Evolutionary conservation across 2,113 vertebrate genomes (phyloP), one percentile per base, ranked within the genome.

Genomic region (Oryzias melastigma): DNA sequence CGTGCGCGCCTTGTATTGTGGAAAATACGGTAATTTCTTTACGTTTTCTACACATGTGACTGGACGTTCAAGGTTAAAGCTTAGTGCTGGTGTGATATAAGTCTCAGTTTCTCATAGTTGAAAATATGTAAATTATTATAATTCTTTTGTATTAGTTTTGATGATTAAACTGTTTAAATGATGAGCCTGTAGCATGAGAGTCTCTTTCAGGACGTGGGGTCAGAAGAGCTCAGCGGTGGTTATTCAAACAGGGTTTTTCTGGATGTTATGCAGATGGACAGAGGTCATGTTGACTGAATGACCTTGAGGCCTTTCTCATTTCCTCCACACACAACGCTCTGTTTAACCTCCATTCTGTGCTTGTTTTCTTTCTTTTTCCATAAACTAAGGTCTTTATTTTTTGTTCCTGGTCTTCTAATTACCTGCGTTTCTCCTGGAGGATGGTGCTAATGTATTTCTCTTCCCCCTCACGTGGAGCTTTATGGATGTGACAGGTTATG

Each of bases 21-120:
- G 46, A 62, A 50, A 41, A 12, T 20, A 59, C 60, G 73, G 72
- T 68, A 48, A 68, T 52, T 49, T 54, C 49, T 59, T 70, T 6
- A 17, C 8, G 35, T 70, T 63, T 51, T 29, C 40, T 65, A 35
- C 61, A 48, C 58, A 62, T 29, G 29, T 1, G 41, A 45, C 48
- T 54, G 63, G 60, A 59, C 52, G 25, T 57, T 73, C 68, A 80
- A 84, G 75, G 80, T 80, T 71, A 75, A 66, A 71, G 52, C 67
- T 71, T 56, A 35, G 68, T 16, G 57, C 62, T 49, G 35, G 65
- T 62, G 79, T 49, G 53, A 87, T 77, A 76, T 58, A 58, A 65
- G 59, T 29, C 58, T 60, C 47, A 57, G 64, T 40, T 68, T 72
- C 51, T n/a, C n/a, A n/a, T n/a, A n/a, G n/a, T n/a, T n/a, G n/a